A percentile compares a stretch with the other conserved stretches of the same genome.
These are phyloP conservation scores for Drosophila limbata DNA, from an alignment of 2,888 invertebrate genomes.

Conservation along the genomic window DNA sequence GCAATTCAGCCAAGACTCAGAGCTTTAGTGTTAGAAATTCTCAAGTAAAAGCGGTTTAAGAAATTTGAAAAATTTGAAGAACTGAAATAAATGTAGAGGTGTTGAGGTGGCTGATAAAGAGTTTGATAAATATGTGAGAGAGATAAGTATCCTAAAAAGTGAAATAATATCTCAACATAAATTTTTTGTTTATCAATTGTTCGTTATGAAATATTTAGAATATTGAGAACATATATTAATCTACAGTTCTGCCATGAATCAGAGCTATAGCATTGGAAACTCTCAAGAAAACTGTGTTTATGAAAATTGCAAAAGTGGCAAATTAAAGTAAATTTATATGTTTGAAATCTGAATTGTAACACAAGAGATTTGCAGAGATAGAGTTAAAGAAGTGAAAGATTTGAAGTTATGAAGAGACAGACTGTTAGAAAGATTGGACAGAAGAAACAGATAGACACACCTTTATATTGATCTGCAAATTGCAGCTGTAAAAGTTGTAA, in stretches of 20 bases:
- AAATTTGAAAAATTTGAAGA: no score
- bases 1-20: no score
- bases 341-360: no score
- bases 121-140: no score
- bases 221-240: not conserved
- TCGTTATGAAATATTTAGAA: not conserved
- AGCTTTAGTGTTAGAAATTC: no score
- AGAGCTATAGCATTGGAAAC: not conserved
- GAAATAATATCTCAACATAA: not conserved
- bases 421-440: not conserved
- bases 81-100: no score
- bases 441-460: no score
- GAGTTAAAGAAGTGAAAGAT: not conserved
- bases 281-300: no score
- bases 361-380: not conserved
- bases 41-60: no score
- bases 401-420: not conserved
- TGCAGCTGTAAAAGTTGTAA: not conserved
- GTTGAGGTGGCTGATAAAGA: no score
- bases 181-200: not conserved
- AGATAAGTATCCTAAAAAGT: no score
- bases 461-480: no score
- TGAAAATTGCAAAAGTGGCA: not conserved
- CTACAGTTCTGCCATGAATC: not conserved
- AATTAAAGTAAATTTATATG: not conserved